These are phyloP conservation scores for Diaphora mendica DNA, from an alignment of 2,888 invertebrate species.

Conservation along the genomic window DNA sequence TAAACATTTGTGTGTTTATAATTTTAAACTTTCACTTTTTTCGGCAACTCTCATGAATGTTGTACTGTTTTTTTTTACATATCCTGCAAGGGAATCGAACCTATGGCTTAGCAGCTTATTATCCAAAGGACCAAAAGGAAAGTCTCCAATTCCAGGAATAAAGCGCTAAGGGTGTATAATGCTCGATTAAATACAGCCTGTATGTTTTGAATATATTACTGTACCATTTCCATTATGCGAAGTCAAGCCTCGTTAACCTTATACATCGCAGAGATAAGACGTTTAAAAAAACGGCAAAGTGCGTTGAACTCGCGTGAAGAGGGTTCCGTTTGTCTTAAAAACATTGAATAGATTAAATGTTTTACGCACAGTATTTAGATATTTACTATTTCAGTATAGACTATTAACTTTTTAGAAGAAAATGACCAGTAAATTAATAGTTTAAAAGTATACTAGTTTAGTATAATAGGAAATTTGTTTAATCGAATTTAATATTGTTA, in stretches of 20 bases:
- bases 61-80: too few relatives aligned
- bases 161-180: background rate
- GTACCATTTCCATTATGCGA: background rate
- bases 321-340: background rate
- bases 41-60: too few relatives aligned
- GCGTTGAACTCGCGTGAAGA: background rate
- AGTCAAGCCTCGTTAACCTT: background rate
- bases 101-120: too few relatives aligned
- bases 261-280: background rate
- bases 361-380: background rate
- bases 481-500: too few relatives aligned
- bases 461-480: too few relatives aligned
- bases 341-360: too few relatives aligned
- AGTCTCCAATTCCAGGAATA: background rate
- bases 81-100: too few relatives aligned
- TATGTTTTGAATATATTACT: background rate
- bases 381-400: background rate
- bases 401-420: background rate
- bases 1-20: too few relatives aligned
- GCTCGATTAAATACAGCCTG: background rate
- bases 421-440: background rate
- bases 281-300: background rate
- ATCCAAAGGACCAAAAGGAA: background rate
- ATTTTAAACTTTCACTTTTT: too few relatives aligned
- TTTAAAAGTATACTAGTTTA: too few relatives aligned